phyloP scores from a whole-genome alignment of 2,888 invertebrate species.

The Molorchus minor region DNA sequence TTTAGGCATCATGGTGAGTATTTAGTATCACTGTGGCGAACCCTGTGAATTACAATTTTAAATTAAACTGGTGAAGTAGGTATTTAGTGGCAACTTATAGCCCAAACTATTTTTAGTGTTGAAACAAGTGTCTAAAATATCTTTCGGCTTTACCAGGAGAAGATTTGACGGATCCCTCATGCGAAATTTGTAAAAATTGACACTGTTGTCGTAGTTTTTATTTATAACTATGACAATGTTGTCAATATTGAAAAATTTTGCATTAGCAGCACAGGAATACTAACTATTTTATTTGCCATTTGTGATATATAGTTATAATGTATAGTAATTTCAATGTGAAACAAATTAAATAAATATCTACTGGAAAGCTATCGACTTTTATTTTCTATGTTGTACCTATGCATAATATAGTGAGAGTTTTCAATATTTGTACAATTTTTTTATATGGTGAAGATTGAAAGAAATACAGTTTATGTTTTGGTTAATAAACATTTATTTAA shows the following conservation, averaged over 20 bases:
- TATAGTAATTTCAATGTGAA: slow-evolving; percentile 6
- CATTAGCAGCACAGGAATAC: slow-evolving; percentile 19
- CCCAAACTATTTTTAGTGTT: no score
- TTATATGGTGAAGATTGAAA: no score
- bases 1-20: no score
- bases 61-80: no score
- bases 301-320: not conserved
- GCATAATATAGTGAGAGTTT: no score
- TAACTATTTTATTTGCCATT: slow-evolving; percentile 1
- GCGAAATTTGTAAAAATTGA: slow-evolving; percentile 51
- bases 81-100: no score
- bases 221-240: slow-evolving; percentile 51
- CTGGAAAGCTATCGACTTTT: slow-evolving; percentile 1
- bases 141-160: no score
- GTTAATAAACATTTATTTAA: not conserved
- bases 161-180: not conserved
- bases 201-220: slow-evolving; percentile 53
- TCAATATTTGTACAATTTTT: no score
- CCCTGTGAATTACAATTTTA: no score
- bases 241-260: slow-evolving; percentile 52
- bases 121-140: no score
- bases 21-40: no score
- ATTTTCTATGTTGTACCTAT: no score
- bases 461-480: not conserved
- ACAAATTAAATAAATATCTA: slow-evolving; percentile 22